A percentile compares a stretch with the other conserved stretches of the same genome.
These are phyloP conservation scores for Bujurquina vittata DNA, from an alignment of 2,113 vertebrate species.

Conservation along the genomic window DNA sequence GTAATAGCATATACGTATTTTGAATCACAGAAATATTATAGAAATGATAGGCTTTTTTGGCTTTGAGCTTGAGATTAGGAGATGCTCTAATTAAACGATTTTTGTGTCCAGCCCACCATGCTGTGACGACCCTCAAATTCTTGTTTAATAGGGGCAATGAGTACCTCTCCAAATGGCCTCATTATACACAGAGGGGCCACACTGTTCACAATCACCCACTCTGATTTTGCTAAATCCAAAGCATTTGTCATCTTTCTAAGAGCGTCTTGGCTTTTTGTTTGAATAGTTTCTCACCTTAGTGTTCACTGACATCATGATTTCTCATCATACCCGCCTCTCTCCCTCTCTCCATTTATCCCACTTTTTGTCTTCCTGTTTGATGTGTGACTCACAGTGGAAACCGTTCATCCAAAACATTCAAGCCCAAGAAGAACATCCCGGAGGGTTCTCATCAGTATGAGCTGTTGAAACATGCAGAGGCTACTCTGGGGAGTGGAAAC, in stretches of 20 bases:
- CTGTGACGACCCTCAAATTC: constrained; percentile 42
- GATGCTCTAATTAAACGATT: background rate
- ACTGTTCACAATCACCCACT: constrained; percentile 27
- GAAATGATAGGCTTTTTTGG: background rate
- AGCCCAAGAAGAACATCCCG: constrained; percentile 96
- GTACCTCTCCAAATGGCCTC: constrained; percentile 53
- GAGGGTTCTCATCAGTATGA: constrained; percentile 97
- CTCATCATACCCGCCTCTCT: background rate
- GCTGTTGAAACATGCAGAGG: constrained; percentile 93
- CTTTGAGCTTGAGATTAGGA: background rate
- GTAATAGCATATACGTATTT: background rate
- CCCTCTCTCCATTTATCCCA: background rate
- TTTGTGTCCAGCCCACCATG: constrained; percentile 1
- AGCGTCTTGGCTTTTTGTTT: background rate
- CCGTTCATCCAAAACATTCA: constrained; percentile 94
- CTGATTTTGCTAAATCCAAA: constrained; percentile 8
- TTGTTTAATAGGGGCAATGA: constrained; percentile 58
- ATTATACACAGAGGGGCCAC: constrained; percentile 39
- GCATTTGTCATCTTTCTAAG: constrained; percentile 9
- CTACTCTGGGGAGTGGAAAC: constrained; percentile 93
- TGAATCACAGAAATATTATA: background rate
- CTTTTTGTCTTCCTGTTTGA: constrained; percentile 26
- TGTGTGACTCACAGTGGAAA: constrained; percentile 81
- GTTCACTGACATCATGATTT: background rate
- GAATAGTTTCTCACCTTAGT: background rate